Percentiles rank a stretch among this genome's conserved stretches.
These are phyloP conservation scores for Mongoloraphidia duomilia DNA, from an alignment of 2,888 invertebrate genomes.

Conservation along the genomic window DNA sequence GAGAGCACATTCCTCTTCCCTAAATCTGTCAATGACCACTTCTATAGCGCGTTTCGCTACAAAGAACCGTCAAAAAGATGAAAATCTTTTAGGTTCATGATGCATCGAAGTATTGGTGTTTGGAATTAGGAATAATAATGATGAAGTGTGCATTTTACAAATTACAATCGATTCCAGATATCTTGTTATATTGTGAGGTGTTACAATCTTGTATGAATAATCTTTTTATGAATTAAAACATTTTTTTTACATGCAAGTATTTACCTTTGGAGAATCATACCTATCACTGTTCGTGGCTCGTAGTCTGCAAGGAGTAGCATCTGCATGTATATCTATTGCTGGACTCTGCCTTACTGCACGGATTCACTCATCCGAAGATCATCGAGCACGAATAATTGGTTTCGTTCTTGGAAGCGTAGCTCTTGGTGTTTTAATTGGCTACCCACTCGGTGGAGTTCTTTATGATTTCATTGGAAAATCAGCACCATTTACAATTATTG, in stretches of 20 bases:
- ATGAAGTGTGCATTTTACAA: too few relatives aligned
- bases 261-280: constrained; percentile 59
- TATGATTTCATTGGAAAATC: constrained; percentile 64
- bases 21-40: too few relatives aligned
- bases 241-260: constrained; percentile 36
- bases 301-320: constrained; percentile 65
- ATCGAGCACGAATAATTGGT: constrained; percentile 59
- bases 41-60: too few relatives aligned
- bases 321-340: constrained; percentile 63
- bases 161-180: too few relatives aligned
- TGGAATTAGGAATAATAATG: too few relatives aligned
- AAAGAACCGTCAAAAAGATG: too few relatives aligned
- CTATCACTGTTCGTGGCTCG: constrained; percentile 53
- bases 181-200: too few relatives aligned
- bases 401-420: constrained; percentile 68
- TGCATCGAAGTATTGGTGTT: too few relatives aligned
- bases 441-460: constrained; percentile 65
- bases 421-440: constrained; percentile 64
- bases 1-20: too few relatives aligned
- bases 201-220: neutral
- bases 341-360: constrained; percentile 69
- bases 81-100: too few relatives aligned
- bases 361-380: constrained; percentile 34
- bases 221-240: neutral
- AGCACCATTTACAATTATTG: constrained; percentile 57